Evolutionary conservation across 2,113 vertebrate genomes (phyloP), one percentile per base, ranked within the genome.

Genomic region (Zootoca vivipara): DNA sequence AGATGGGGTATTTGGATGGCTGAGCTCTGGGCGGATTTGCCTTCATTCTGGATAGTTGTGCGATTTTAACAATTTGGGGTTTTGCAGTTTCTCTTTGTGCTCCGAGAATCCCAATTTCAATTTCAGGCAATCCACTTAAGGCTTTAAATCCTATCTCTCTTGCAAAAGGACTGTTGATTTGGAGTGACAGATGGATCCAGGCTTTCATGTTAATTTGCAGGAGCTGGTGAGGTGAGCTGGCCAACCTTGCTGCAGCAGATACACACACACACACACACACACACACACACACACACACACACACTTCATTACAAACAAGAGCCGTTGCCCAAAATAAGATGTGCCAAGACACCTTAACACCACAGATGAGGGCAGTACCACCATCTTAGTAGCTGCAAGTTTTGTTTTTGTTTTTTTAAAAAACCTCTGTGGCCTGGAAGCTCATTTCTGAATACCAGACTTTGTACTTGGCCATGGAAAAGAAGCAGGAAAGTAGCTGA

Each of bases 31-130:
- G 58, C 3, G 87, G 78, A 83, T 84, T 89, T 89, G 78, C 81
- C 91, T 91, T 90, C 81, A 85, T 91, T 89, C 87, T 73, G 26
- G 88, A 89, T 83, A 85, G 87, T 91, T 94, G 91, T 90, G 88
- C 78, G 87, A 86, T 73, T 82, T 84, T 30, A 15, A 38, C 78
- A 65, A 87, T 89, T 78, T 7, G 89, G 62, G 38, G 75, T 58
- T 85, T 87, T 88, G 7, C 80, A 8, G 40, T 64, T 78, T 28
- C 85, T 12, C 58, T 65, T 87, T 89, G 86, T 64, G 78, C 70
- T 35, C 85, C 81, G 75, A 89, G 78, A 83, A 91, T 52, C 9
- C 72, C 85, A 88, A 93, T 92, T 0, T 91, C 73, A 92, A 83
- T 26, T 67, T 89, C 83, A 91, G 26, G 35, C 26, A 83, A 73